Evolutionary conservation across 2,888 invertebrate genomes (phyloP).

Genomic region (Nemurella pictetii): DNA sequence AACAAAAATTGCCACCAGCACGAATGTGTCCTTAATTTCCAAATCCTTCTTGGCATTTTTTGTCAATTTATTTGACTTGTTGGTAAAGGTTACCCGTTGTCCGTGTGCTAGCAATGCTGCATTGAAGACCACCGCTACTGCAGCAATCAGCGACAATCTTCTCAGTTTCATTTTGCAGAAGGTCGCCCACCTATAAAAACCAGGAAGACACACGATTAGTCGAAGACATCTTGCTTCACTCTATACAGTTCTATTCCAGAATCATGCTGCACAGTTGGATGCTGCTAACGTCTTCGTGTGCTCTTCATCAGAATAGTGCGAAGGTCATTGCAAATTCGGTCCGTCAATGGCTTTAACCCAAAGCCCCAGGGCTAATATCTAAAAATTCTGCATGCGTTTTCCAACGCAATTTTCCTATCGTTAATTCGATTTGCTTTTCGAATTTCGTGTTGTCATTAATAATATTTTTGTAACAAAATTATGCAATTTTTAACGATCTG

Average conservation of each 20-base stretch:
- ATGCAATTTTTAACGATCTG: background rate
- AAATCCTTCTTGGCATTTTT: background rate
- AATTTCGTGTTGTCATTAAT: background rate
- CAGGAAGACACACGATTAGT: too few relatives aligned
- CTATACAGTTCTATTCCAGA: too few relatives aligned
- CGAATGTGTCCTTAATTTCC: background rate
- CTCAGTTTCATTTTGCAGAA: background rate
- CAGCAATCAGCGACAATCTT: background rate
- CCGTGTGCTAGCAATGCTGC: background rate
- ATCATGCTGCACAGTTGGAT: too few relatives aligned
- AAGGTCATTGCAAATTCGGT: too few relatives aligned
- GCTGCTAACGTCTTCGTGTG: too few relatives aligned
- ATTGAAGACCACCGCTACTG: background rate
- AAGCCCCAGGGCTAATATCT: too few relatives aligned
- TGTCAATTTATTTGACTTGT: background rate
- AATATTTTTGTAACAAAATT: background rate
- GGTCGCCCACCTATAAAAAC: background rate
- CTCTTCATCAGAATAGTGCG: too few relatives aligned
- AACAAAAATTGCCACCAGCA: background rate
- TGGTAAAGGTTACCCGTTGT: conserved; percentile 2
- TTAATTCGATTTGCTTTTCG: too few relatives aligned
- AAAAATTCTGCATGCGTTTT: too few relatives aligned
- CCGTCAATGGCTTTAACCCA: too few relatives aligned
- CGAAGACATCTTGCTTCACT: too few relatives aligned
- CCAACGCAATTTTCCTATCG: too few relatives aligned